A percentile compares a stretch with the other conserved stretches of the same genome.
phyloP scores from a whole-genome alignment of 2,888 invertebrate genomes.

The Lysandra coridon region DNA sequence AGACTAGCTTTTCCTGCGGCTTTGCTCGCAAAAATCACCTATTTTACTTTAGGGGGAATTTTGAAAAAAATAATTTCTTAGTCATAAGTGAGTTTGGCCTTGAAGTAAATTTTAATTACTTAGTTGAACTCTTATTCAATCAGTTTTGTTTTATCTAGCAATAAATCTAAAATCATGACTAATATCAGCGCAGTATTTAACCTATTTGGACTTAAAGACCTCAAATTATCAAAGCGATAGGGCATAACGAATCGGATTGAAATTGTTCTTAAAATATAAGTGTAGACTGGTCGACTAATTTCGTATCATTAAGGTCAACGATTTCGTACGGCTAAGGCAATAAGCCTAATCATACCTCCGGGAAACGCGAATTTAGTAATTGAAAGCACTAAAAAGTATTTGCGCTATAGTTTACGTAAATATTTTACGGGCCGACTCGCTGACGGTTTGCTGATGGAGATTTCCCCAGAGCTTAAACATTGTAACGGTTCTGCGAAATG shows the following conservation, averaged over 20 bases:
- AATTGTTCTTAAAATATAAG: constrained; percentile 5
- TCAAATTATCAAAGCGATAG: background rate
- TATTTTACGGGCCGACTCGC: background rate
- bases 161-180: background rate
- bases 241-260: background rate
- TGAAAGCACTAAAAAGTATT: constrained; percentile 10
- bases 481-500: background rate
- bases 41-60: too few species aligned
- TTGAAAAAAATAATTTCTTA: too few species aligned
- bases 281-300: background rate
- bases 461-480: constrained; percentile 1
- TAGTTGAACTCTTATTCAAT: too few species aligned
- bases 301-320: constrained; percentile 4
- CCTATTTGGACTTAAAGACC: background rate
- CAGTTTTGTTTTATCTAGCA: background rate
- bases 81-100: too few species aligned
- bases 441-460: background rate
- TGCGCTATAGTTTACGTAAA: background rate
- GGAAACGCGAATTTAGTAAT: constrained; percentile 1
- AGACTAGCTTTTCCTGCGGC: too few species aligned
- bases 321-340: background rate
- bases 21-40: too few species aligned
- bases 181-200: background rate
- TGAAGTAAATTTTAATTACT: too few species aligned
- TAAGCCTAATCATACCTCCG: constrained; percentile 1